Evolutionary conservation across 2,797 vertebrate species (phyloP).

Genomic region (Kryptopterus vitreolus): DNA sequence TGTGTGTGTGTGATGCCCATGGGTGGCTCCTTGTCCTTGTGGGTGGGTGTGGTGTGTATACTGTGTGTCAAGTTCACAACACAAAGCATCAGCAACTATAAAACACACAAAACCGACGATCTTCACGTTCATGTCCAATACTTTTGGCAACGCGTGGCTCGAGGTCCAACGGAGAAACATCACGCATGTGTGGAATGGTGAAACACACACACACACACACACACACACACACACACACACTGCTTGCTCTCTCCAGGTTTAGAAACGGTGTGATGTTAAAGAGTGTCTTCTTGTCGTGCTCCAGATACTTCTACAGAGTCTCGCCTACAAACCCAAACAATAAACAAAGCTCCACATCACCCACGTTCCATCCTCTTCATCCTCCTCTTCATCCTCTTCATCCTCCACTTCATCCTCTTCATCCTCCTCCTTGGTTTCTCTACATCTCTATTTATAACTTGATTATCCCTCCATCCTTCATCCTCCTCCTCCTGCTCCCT

Average conservation of each 20-base stretch:
- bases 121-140: neutral
- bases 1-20: conserved; percentile 32
- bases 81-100: conserved; percentile 8
- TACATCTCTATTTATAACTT: conserved; percentile 13
- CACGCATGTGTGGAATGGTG: too few relatives aligned
- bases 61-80: neutral
- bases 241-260: neutral
- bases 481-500: neutral
- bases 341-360: neutral
- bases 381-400: neutral
- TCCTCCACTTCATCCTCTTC: neutral
- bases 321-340: conserved; percentile 13
- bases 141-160: too few relatives aligned
- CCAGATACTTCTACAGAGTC: conserved; percentile 2
- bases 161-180: too few relatives aligned
- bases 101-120: neutral
- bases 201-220: conserved; percentile 11
- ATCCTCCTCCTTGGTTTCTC: neutral
- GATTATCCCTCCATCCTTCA: neutral
- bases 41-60: neutral
- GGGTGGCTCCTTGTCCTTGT: conserved; percentile 30
- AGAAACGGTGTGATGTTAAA: neutral
- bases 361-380: neutral
- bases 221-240: conserved; percentile 11
- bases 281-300: neutral